These are phyloP conservation scores for Esox niger DNA, from an alignment of 2,113 vertebrate genomes.

Conservation along the genomic window DNA sequence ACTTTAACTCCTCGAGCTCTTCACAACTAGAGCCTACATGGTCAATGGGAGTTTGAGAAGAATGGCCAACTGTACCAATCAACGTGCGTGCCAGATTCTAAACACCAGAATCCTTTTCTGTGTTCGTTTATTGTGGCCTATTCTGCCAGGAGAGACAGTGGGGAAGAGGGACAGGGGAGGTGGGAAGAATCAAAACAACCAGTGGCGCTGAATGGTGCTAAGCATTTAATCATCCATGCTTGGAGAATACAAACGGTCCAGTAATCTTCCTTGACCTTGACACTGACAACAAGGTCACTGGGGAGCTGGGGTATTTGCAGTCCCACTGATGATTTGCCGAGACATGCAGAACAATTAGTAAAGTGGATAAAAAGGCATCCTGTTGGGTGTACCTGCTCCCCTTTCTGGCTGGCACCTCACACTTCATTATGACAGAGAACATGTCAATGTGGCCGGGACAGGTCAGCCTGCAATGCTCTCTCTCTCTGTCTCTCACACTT, in stretches of 20 bases:
- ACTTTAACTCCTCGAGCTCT: slow-evolving; percentile 62
- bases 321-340: slow-evolving; percentile 50
- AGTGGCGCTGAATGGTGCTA: slow-evolving; percentile 55
- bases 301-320: slow-evolving; percentile 43
- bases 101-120: neutral
- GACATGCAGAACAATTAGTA: slow-evolving; percentile 67
- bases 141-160: slow-evolving; percentile 22
- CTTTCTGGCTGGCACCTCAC: slow-evolving; percentile 52
- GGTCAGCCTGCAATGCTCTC: slow-evolving; percentile 41
- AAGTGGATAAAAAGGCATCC: slow-evolving; percentile 56
- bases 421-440: slow-evolving; percentile 74
- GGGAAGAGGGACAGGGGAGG: neutral
- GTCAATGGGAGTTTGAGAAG: slow-evolving; percentile 45
- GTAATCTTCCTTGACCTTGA: slow-evolving; percentile 71
- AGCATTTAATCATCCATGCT: slow-evolving; percentile 68
- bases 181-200: slow-evolving; percentile 9
- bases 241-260: slow-evolving; percentile 69
- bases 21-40: slow-evolving; percentile 43
- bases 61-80: slow-evolving; percentile 33
- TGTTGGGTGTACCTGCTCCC: slow-evolving; percentile 40
- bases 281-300: slow-evolving; percentile 48
- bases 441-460: slow-evolving; percentile 65
- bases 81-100: neutral
- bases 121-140: slow-evolving; percentile 6
- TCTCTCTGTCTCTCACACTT: neutral